Evolutionary conservation across 1,140 invertebrate species (phyloP).

Genomic region (Zaprionus gabonicus): DNA sequence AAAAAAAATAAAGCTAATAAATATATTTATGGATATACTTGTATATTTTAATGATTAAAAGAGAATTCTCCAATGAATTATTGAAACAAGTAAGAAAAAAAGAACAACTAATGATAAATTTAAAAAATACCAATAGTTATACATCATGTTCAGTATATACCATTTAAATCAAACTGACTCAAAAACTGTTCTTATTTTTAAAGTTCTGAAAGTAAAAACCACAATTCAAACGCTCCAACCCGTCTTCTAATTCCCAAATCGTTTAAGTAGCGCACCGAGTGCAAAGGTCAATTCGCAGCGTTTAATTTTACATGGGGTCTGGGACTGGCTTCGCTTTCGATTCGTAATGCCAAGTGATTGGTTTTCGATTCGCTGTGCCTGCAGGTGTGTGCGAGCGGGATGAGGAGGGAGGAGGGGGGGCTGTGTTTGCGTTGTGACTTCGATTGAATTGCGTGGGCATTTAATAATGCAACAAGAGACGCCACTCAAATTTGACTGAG

Average conservation of each 20-base stretch:
- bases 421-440: conserved; percentile 46
- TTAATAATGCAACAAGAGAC: conserved; percentile 65
- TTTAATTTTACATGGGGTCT: conserved; percentile 29
- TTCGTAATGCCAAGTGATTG: conserved; percentile 78
- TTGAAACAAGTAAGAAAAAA: too few species aligned
- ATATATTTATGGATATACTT: too few species aligned
- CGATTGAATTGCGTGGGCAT: conserved; percentile 62
- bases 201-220: background rate
- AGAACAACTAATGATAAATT: too few species aligned
- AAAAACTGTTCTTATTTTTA: background rate
- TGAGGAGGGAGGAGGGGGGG: background rate
- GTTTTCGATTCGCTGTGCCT: conserved; percentile 30
- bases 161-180: background rate
- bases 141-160: too few species aligned
- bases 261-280: conserved; percentile 10
- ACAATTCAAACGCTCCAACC: background rate
- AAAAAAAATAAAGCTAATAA: too few species aligned
- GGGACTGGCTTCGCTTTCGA: conserved; percentile 57
- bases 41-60: too few species aligned
- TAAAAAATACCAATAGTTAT: too few species aligned
- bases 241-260: conserved; percentile 1
- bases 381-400: background rate
- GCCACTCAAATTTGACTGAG: conserved; percentile 35
- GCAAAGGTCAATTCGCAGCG: conserved; percentile 11
- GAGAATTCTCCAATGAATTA: too few species aligned